These are phyloP conservation scores for Cyanistes caeruleus DNA, from an alignment of 2,113 vertebrate species.

Conservation along the genomic window DNA sequence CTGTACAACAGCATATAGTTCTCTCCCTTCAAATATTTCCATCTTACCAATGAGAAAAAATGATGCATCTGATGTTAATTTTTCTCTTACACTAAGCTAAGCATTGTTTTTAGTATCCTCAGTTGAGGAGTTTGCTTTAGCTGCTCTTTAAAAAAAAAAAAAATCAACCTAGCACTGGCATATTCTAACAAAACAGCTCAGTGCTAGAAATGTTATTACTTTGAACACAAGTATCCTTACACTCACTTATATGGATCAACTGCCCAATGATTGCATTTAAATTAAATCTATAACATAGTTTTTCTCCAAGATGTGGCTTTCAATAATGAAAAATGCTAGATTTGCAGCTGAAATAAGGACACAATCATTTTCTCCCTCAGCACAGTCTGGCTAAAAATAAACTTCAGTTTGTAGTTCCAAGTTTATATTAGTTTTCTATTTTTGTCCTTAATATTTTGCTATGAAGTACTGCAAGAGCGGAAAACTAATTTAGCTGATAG, in stretches of 20 bases:
- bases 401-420: background rate
- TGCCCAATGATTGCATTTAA: background rate
- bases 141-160: background rate
- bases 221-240: background rate
- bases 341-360: background rate
- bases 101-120: background rate
- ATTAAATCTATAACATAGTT: background rate
- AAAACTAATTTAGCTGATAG: conserved; percentile 27
- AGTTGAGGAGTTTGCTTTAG: background rate
- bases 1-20: background rate
- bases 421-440: conserved; percentile 49
- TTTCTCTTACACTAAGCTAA: background rate
- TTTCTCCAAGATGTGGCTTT: background rate
- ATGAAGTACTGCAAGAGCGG: background rate
- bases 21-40: background rate
- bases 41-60: background rate
- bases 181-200: background rate
- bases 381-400: conserved; percentile 15
- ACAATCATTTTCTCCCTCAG: background rate
- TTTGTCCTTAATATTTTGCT: conserved; percentile 34
- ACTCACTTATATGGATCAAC: background rate
- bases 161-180: background rate
- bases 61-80: background rate
- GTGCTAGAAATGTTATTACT: background rate
- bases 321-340: background rate